Percentiles rank a stretch among this genome's conserved stretches.
phyloP scores from a whole-genome alignment of 2,113 vertebrate genomes.

The Antechinus stuartii region DNA sequence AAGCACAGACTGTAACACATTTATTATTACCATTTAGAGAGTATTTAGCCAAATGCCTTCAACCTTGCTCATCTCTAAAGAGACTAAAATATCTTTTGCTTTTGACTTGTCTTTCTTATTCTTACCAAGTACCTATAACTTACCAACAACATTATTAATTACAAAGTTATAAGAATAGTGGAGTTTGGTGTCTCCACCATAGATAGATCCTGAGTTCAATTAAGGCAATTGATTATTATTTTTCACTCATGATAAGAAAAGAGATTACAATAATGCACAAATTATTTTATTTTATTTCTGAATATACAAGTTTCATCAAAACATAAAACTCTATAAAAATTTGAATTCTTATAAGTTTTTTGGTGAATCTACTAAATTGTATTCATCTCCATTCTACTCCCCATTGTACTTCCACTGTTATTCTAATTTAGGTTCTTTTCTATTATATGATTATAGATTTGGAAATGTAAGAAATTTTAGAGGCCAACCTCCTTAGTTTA shows the following conservation, averaged over 20 bases:
- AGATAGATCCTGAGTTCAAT: conserved; percentile 20
- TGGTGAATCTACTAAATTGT: conserved; percentile 2
- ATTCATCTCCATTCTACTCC: background rate
- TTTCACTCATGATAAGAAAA: conserved; percentile 23
- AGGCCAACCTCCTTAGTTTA: background rate
- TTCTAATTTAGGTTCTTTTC: background rate
- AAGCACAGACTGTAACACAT: conserved; percentile 11
- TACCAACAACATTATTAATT: conserved; percentile 16
- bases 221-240: background rate
- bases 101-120: conserved; percentile 48
- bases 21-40: conserved; percentile 31
- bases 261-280: background rate
- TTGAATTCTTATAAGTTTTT: conserved; percentile 32
- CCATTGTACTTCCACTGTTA: background rate
- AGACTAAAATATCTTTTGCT: conserved; percentile 47
- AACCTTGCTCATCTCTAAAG: conserved; percentile 44
- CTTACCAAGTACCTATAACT: conserved; percentile 41
- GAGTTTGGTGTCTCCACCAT: background rate
- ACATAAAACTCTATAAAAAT: conserved; percentile 16
- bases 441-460: background rate
- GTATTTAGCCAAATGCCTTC: conserved; percentile 56
- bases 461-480: background rate
- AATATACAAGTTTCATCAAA: conserved; percentile 45
- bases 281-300: conserved; percentile 47
- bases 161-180: conserved; percentile 13